phyloP scores from a whole-genome alignment of 1,140 invertebrate genomes.

The Doryteuthis pealeii region DNA sequence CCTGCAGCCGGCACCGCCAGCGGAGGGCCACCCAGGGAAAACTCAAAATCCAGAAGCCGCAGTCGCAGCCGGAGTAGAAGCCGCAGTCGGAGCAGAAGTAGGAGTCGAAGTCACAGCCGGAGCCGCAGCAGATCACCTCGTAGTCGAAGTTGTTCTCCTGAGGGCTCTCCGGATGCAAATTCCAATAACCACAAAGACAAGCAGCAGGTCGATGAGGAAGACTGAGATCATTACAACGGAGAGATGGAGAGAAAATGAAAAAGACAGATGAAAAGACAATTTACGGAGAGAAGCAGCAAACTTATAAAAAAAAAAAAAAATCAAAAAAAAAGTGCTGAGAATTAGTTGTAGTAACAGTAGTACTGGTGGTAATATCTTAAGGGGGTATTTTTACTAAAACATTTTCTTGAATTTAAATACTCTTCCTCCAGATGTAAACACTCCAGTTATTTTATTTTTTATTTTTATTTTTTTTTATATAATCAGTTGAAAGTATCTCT shows the following conservation, averaged over 20 bases:
- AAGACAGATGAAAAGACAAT: neutral
- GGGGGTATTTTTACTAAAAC: neutral
- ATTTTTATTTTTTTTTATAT: too few species aligned
- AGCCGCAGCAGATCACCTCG: constrained; percentile 22
- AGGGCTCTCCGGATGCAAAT: neutral
- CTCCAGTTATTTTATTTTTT: too few species aligned
- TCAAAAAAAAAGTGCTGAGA: neutral
- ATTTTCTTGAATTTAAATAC: neutral
- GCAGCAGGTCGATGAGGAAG: neutral
- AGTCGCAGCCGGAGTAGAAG: constrained; percentile 62
- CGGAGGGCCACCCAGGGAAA: constrained; percentile 25
- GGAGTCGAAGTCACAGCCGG: constrained; percentile 16
- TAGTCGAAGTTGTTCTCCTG: neutral
- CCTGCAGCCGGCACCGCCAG: neutral
- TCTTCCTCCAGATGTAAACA: too few species aligned
- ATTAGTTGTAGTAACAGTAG: neutral
- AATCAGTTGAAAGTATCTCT: too few species aligned
- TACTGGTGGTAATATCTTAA: neutral
- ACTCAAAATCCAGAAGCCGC: constrained; percentile 57
- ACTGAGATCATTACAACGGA: neutral
- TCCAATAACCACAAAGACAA: neutral
- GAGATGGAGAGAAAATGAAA: neutral
- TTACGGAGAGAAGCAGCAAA: neutral
- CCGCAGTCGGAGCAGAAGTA: constrained; percentile 40
- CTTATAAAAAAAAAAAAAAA: neutral